Conservation (phyloP, 2,797 vertebrate genomes). For the Spinus pinus region DNA sequence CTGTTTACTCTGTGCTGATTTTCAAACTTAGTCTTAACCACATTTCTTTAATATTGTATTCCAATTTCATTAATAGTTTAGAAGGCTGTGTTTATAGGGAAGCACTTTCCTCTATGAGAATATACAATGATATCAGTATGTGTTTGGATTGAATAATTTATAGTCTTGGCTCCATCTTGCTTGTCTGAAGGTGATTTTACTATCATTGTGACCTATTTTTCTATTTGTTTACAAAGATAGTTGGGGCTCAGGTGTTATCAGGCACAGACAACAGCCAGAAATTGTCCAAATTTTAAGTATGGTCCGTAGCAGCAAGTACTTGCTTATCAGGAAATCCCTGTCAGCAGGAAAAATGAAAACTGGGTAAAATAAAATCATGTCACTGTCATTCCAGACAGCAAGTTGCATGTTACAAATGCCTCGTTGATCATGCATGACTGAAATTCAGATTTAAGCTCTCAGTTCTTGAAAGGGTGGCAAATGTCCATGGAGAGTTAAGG, state of each 20-base stretch:
- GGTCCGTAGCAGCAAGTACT: not conserved
- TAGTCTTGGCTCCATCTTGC: not conserved
- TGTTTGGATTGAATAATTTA: not conserved
- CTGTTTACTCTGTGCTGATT: not conserved
- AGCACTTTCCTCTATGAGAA: not conserved
- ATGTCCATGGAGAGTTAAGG: not conserved
- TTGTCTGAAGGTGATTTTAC: not conserved
- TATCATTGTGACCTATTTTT: not conserved
- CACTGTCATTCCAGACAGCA: not conserved
- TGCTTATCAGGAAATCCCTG: not conserved
- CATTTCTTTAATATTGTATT: not conserved
- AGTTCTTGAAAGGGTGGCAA: not conserved
- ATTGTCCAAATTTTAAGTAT: not conserved
- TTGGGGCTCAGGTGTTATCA: not conserved
- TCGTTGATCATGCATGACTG: not conserved
- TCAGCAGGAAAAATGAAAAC: slow-evolving; percentile 18
- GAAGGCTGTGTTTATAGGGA: not conserved
- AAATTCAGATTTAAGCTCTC: not conserved
- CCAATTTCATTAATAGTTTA: not conserved
- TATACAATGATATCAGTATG: not conserved
- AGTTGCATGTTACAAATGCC: not conserved
- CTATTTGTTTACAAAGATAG: not conserved
- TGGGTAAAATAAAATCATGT: not conserved
- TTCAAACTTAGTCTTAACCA: not conserved
- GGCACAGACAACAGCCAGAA: not conserved